These are phyloP conservation scores for Habroteleia sp. DNA, from an alignment of 2,888 invertebrate genomes.

Conservation along the genomic window DNA sequence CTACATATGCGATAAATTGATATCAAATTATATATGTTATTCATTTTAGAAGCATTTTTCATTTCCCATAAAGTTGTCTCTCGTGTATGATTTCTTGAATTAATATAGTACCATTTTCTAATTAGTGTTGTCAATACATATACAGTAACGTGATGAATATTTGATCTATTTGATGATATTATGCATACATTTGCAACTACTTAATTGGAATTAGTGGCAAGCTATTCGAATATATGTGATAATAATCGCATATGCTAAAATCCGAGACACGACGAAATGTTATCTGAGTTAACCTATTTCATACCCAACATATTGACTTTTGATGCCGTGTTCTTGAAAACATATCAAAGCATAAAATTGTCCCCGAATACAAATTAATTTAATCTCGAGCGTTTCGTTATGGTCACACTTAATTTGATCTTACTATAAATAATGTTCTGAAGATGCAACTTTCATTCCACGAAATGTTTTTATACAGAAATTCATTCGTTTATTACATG, in stretches of 20 bases:
- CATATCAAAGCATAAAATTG: slow-evolving; percentile 27
- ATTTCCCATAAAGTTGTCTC: too few relatives aligned
- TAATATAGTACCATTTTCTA: too few relatives aligned
- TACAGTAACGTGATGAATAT: slow-evolving; percentile 6
- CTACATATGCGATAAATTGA: too few relatives aligned
- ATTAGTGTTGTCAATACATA: not conserved
- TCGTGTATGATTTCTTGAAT: too few relatives aligned
- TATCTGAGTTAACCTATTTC: slow-evolving; percentile 37
- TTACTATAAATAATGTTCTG: too few relatives aligned
- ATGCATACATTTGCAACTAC: slow-evolving; percentile 36
- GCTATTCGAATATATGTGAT: slow-evolving; percentile 33
- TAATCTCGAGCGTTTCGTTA: slow-evolving; percentile 17
- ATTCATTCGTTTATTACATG: too few relatives aligned
- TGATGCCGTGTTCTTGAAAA: slow-evolving; percentile 29
- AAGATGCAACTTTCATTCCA: too few relatives aligned
- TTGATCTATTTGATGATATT: slow-evolving; percentile 30
- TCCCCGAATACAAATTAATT: not conserved
- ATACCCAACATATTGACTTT: slow-evolving; percentile 27
- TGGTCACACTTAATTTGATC: slow-evolving; percentile 33
- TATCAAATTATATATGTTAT: too few relatives aligned
- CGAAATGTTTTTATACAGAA: too few relatives aligned
- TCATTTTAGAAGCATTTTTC: too few relatives aligned
- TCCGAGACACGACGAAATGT: slow-evolving; percentile 30
- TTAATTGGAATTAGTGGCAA: slow-evolving; percentile 43
- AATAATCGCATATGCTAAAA: slow-evolving; percentile 33